A percentile compares a stretch with the other conserved stretches of the same genome.
Evolutionary conservation across 2,797 vertebrate genomes (phyloP).

Genomic region (Amphiprion clarkii): DNA sequence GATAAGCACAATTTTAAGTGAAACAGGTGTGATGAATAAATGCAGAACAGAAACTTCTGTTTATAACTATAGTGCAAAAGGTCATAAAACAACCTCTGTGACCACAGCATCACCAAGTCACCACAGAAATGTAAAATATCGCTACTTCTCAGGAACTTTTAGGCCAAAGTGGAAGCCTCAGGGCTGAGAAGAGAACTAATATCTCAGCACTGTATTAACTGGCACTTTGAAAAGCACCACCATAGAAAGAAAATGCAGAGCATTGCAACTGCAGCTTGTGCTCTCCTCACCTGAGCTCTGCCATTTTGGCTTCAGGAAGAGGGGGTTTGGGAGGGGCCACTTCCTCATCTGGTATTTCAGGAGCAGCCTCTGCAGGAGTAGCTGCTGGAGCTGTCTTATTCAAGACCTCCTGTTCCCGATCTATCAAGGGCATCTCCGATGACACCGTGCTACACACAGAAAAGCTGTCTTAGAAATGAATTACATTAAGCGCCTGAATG

Average conservation of each 20-base stretch:
- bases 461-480: constrained; percentile 25
- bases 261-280: not conserved
- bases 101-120: not conserved
- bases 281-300: constrained; percentile 91
- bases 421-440: constrained; percentile 89
- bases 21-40: constrained; percentile 23
- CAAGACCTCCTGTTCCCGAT: constrained; percentile 92
- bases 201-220: not conserved
- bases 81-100: not conserved
- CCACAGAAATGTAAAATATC: not conserved
- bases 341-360: constrained; percentile 88
- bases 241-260: not conserved
- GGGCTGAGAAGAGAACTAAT: not conserved
- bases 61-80: not conserved
- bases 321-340: constrained; percentile 96
- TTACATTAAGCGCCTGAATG: not conserved
- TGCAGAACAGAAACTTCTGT: constrained; percentile 32
- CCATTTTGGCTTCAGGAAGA: constrained; percentile 94
- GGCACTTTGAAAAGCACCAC: not conserved
- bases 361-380: constrained; percentile 82
- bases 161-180: not conserved
- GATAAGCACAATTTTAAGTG: not conserved
- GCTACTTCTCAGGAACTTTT: not conserved
- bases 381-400: constrained; percentile 85
- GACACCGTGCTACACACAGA: constrained; percentile 80